Base-by-base conservation (phyloP, 2,797 vertebrate genomes). In the Cynodonichthys magdalenae region DNA sequence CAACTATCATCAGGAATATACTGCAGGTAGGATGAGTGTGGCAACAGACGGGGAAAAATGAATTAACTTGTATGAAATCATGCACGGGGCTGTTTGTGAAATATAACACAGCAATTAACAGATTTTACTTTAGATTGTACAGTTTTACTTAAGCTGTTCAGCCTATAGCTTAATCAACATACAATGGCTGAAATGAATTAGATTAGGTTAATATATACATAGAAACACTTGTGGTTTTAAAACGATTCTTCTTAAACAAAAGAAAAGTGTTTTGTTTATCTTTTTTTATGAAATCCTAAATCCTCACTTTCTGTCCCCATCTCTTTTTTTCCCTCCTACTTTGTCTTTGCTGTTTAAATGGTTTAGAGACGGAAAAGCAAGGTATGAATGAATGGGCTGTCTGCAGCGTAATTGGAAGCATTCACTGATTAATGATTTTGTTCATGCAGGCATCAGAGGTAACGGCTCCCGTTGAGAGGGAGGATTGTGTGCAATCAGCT, bases 341-440 rank as follows among this genome's bases (percentile, higher is more conserved):
- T 71, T 46, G 12, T 51, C 50, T 73, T 45, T 42, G 31, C 58
- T 53, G 47, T 60, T 79, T 69, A 75, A 79, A 84, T 74, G 66
- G 57, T 50, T 61, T 63, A 72, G 52, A 79, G 64, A 75, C 50
- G 54, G 62, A 79, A 39, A 69, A 59, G 75, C 63, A 62, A 82
- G 68, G 71, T 85, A 73, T 84, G 75, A 88, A 82, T 85, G 76
- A 84, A 87, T 73, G 73, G 69, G 77, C 78, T 82, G 82, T 85
- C 79, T 82, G 51, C 63, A 50, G 65, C 69, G 77, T 88, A 90
- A 88, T 84, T 90, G 83, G 73, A 86, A 80, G 66, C 74, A 28
- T 83, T 86, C 83, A 88, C 76, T 90, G 90, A 91, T 91, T 86
- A 87, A 90, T 87, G 87, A 87, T 86, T 85, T 82, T 72, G 77